A percentile compares a stretch with the other conserved stretches of the same genome.
phyloP scores from a whole-genome alignment of 2,113 vertebrate species.

The Strigops habroptila region DNA sequence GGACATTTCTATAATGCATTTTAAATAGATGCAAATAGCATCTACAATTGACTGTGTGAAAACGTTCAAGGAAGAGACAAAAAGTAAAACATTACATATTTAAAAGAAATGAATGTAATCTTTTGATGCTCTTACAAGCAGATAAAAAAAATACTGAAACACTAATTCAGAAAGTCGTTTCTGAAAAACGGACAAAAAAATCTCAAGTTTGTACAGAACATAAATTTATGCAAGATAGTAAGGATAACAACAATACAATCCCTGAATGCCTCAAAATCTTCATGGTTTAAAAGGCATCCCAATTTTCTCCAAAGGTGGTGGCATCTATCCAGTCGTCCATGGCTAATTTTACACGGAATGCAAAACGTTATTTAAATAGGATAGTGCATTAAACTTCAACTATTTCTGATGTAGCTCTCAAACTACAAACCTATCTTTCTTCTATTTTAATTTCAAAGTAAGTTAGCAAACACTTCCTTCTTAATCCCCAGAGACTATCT shows the following conservation, averaged over 20 bases:
- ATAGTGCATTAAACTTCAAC: slow-evolving; percentile 51
- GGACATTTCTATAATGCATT: slow-evolving; percentile 46
- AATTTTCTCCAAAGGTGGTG: slow-evolving; percentile 77
- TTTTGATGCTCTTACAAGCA: background rate
- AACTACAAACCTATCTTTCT: slow-evolving; percentile 70
- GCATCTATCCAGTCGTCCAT: slow-evolving; percentile 74
- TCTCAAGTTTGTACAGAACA: slow-evolving; percentile 57
- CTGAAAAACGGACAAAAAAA: slow-evolving; percentile 19
- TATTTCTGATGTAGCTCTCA: slow-evolving; percentile 72
- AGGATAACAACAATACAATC: slow-evolving; percentile 69
- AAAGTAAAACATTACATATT: slow-evolving; percentile 3
- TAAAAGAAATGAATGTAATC: slow-evolving; percentile 46
- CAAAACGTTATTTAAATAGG: slow-evolving; percentile 76
- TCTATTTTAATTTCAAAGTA: slow-evolving; percentile 85
- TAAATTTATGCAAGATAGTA: slow-evolving; percentile 67
- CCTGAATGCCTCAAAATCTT: slow-evolving; percentile 73
- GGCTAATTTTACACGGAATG: slow-evolving; percentile 79
- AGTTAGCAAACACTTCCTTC: slow-evolving; percentile 80
- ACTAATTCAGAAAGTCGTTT: slow-evolving; percentile 30
- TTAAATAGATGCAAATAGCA: slow-evolving; percentile 58
- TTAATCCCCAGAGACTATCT: slow-evolving; percentile 78
- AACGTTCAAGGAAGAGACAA: slow-evolving; percentile 15
- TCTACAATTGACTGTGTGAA: background rate
- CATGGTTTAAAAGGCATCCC: slow-evolving; percentile 76
- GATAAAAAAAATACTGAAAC: slow-evolving; percentile 3